Evolutionary conservation across 2,113 vertebrate genomes (phyloP).

Genomic region (Centrocercus urophasianus): DNA sequence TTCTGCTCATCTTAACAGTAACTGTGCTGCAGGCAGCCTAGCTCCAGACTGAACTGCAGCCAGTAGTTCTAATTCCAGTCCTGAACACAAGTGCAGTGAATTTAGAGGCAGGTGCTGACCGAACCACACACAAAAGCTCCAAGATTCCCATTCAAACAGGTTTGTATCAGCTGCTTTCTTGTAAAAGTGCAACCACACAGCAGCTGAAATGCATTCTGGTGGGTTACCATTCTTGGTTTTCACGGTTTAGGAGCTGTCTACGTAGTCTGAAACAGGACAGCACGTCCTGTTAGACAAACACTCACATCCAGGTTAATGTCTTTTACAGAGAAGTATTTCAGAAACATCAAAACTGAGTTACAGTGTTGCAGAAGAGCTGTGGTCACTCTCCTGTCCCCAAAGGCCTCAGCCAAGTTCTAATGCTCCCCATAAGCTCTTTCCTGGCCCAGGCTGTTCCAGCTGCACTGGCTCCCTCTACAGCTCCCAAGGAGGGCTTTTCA

Average conservation of each 20-base stretch:
- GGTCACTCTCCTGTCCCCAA: not conserved
- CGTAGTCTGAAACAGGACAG: rapidly evolving
- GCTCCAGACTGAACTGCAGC: too few relatives aligned
- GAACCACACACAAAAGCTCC: too few relatives aligned
- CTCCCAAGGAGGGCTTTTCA: not conserved
- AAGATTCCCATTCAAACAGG: too few relatives aligned
- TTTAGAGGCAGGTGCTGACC: not conserved
- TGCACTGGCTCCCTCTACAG: slow-evolving; percentile 71
- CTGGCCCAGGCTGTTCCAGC: not conserved
- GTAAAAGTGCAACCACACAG: too few relatives aligned
- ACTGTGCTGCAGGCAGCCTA: not conserved
- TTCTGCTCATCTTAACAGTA: not conserved
- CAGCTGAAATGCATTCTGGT: too few relatives aligned
- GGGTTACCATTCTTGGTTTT: not conserved
- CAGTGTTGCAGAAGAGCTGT: rapidly evolving
- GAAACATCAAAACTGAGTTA: not conserved
- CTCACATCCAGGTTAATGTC: rapidly evolving
- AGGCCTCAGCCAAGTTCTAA: rapidly evolving
- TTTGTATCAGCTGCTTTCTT: too few relatives aligned
- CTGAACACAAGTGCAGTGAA: not conserved
- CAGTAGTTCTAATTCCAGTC: not conserved
- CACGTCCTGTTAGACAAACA: rapidly evolving
- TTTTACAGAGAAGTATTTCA: not conserved
- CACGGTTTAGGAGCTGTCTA: rapidly evolving
- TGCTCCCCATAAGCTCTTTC: rapidly evolving